Evolutionary conservation across 1,140 invertebrate genomes (phyloP), one percentile per base, ranked within the genome.

Genomic region (Colletes latitarsis): DNA sequence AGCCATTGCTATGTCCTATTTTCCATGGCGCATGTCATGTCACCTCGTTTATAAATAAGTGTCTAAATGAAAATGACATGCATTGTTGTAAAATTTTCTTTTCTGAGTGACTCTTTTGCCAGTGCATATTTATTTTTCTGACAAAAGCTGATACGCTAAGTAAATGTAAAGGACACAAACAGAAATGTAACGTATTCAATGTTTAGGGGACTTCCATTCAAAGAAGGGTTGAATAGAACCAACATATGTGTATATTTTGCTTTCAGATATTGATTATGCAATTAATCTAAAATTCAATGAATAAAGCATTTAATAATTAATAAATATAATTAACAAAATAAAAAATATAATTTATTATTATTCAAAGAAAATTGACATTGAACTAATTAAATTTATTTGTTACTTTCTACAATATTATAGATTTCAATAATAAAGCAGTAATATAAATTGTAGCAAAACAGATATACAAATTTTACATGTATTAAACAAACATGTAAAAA

Each of bases 21-120:
- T 88, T 82, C 72, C 76, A 82, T 76, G 57, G 82, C 84, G 84
- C 84, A 86, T 82, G 82, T 85, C 83, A 84, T 63, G 60, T 43
- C 70, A 67, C 57, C 79, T 63, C 43, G 43, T 73, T 84, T 82
- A 86, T 83, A 80, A 85, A 78, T 74, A 70, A 83, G 71, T 67
- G 64, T 64, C 68, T 2, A 52, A 77, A 77, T 19, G n/a, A 80
- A 80, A 75, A 64, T 1, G n/a, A 63, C 46, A 64, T 60, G 19
- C 30, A 73, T 66, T 66, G 49, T 78, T 46, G 6, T 46, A 64
- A 6, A 39, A 6, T 8, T 0, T 30, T 63, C 14, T 71, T 64
- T 3, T 55, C 10, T 21, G 21, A 14, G 17, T 14, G 30, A n/a
- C 4, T 3, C 12, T 49, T 19, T 41, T 60, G 43, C 15, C 21